Base-by-base conservation (phyloP, 2,888 invertebrate species). In the Phaonia tiefii region DNA sequence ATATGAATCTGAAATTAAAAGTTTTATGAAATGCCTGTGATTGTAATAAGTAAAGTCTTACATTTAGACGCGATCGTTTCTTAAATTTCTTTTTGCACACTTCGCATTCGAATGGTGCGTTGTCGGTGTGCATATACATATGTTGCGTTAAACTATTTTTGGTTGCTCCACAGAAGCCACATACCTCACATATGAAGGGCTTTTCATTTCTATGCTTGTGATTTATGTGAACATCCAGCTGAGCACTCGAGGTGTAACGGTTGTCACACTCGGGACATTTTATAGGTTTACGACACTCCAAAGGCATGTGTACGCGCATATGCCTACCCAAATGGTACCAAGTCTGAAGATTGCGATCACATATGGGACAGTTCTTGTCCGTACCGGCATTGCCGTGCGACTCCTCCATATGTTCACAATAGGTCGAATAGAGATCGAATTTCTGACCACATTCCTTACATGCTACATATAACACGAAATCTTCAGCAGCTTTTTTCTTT, bases 111-210 rank as follows among this genome's bases (percentile, higher is more conserved):
- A 89, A 92, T 0, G 92, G 92, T 0, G 90, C 89, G 10, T 90
- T 90, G n/a, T 92, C 91, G 15, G 91, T 91, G 80, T 92, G 92
- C 26, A 89, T 91, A 0, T 91, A 87, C 83, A 91, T 89, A 80
- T 92, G 92, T 79, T 91, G 91, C 80, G 91, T 92, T 1, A 92
- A 86, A 2, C 91, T 91, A 4, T 91, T 91, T 77, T 91, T 90
- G 2, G 92, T 91, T 1, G 91, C 90, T 58, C 91, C 91, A 7
- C 90, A 89, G 44, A 91, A 88, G 0, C 92, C 92, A 83, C 92
- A 92, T 78, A 91, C 90, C 79, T 92, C 92, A 79, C 92, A 92
- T 25, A 92, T 91, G 82, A 91, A 92, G 0, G 91, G 91, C 15
- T 91, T 87, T 31, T 90, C 90, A 11, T 89, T 89, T 37, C 87